A percentile compares a stretch with the other conserved stretches of the same genome.
These are phyloP conservation scores for Tricholaema leucomelas DNA, from an alignment of 2,113 vertebrate genomes.

Conservation along the genomic window DNA sequence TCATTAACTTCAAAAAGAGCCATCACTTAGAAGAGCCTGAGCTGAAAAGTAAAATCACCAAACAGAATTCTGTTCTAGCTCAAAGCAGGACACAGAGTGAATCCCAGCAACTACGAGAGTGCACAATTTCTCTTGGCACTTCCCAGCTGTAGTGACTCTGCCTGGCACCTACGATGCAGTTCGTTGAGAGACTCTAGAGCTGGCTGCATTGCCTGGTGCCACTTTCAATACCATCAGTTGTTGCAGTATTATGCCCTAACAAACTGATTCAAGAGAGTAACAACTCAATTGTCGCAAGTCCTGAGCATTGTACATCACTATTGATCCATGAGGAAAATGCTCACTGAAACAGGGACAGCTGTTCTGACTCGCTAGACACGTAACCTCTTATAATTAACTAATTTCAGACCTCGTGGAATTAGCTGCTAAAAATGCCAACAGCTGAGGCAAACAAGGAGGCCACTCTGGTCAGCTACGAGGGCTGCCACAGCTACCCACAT, in stretches of 20 bases:
- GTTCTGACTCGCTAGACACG: conserved; percentile 12
- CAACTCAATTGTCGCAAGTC: not conserved
- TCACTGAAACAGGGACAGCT: conserved; percentile 37
- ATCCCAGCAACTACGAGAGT: rapidly evolving
- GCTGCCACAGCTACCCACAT: conserved; percentile 9
- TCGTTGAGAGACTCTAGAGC: not conserved
- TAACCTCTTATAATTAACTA: conserved; percentile 58
- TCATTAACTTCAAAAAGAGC: too few species aligned
- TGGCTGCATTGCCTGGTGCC: not conserved
- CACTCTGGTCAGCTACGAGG: not conserved
- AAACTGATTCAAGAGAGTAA: not conserved
- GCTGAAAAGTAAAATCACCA: too few species aligned
- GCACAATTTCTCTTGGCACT: not conserved
- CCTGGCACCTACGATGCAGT: not conserved
- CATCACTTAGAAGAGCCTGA: too few species aligned
- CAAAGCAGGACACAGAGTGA: not conserved
- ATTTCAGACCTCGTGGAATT: conserved; percentile 61
- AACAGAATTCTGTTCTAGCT: too few species aligned
- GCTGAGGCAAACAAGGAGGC: conserved; percentile 60
- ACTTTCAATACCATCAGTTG: not conserved
- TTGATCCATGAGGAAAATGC: conserved; percentile 39
- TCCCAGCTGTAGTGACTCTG: not conserved
- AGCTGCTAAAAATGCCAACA: conserved; percentile 63
- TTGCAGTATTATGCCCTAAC: not conserved
- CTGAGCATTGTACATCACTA: not conserved